These are phyloP conservation scores for Lepidocyrtoides sp. DNA, from an alignment of 2,888 invertebrate genomes.

Conservation along the genomic window DNA sequence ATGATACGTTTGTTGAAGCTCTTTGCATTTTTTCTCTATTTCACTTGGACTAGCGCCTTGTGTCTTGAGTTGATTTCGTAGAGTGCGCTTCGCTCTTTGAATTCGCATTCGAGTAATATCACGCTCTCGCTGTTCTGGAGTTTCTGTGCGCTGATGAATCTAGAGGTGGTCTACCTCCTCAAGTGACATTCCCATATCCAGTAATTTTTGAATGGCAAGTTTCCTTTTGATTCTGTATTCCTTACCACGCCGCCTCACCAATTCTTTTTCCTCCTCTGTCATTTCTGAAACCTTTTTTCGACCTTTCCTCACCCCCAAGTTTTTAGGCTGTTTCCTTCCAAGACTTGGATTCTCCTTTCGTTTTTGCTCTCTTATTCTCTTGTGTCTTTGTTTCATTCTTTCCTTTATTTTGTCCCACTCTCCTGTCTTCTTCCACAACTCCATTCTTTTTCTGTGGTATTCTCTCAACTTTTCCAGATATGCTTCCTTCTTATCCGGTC, in stretches of 20 bases:
- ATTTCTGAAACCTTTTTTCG: neutral
- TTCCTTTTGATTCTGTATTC: neutral
- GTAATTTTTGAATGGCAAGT: neutral
- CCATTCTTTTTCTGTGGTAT: conserved; percentile 28
- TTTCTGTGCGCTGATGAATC: neutral
- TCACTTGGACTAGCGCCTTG: neutral
- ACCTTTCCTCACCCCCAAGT: too few relatives aligned
- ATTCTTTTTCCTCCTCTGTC: neutral
- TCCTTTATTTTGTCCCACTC: conserved; percentile 21
- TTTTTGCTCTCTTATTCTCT: neutral
- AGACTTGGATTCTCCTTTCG: too few relatives aligned
- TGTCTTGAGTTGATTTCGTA: neutral
- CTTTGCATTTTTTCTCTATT: neutral
- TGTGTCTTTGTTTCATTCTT: neutral
- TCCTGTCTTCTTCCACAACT: conserved; percentile 36
- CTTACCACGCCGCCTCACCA: neutral
- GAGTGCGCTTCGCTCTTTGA: neutral
- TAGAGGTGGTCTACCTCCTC: neutral
- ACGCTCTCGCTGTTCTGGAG: neutral
- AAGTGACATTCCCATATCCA: neutral
- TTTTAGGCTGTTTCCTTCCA: too few relatives aligned
- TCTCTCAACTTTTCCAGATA: neutral
- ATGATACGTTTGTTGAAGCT: neutral
- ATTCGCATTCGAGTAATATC: neutral
- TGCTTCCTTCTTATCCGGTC: neutral